phyloP scores from a whole-genome alignment of 2,888 invertebrate species.

The Lycaena phlaeas region DNA sequence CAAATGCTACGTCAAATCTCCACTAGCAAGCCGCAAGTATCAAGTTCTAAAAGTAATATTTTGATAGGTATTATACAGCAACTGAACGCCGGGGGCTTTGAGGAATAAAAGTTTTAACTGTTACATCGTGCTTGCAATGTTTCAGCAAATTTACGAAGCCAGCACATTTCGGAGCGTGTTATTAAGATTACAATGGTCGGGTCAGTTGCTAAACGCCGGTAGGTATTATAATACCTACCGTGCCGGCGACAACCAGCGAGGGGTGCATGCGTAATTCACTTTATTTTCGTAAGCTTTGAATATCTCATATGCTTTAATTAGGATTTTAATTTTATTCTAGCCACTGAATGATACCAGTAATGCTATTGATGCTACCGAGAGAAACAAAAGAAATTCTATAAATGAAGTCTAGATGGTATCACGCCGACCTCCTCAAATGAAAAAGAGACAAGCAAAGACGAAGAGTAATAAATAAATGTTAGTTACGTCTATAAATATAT shows the following conservation, averaged over 20 bases:
- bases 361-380: no score
- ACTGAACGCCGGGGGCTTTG: neutral
- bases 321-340: no score
- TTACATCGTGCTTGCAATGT: slow-evolving; percentile 19
- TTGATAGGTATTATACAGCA: neutral
- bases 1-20: no score
- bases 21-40: neutral
- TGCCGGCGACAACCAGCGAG: slow-evolving; percentile 46
- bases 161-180: slow-evolving; percentile 11
- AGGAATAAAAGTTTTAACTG: slow-evolving; percentile 14
- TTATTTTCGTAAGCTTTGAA: slow-evolving; percentile 30
- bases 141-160: slow-evolving; percentile 14
- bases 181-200: slow-evolving; percentile 48
- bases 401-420: no score
- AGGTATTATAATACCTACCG: slow-evolving; percentile 64
- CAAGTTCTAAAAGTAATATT: slow-evolving; percentile 1
- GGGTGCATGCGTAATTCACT: slow-evolving; percentile 61
- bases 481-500: no score
- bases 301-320: slow-evolving; percentile 24
- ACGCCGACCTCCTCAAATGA: no score
- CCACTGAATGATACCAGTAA: no score
- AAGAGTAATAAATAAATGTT: no score
- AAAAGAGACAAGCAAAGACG: no score
- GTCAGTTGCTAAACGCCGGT: slow-evolving; percentile 56
- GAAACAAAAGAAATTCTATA: no score